These are phyloP conservation scores for Trachurus trachurus DNA, from an alignment of 2,797 vertebrate species.

Conservation along the genomic window DNA sequence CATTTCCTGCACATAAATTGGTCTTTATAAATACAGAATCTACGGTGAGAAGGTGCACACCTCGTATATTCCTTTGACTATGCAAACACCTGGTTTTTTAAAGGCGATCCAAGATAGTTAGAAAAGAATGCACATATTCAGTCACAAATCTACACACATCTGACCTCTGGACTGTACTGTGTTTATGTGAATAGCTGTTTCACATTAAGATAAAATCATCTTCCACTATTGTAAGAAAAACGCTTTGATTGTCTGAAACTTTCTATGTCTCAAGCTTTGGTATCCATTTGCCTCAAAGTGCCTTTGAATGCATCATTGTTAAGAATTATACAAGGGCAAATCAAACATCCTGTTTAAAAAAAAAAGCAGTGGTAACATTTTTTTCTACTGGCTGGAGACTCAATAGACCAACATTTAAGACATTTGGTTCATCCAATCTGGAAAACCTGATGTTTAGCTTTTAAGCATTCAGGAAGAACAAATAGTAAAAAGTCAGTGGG, in stretches of 20 bases:
- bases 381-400: neutral
- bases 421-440: neutral
- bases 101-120: too few species aligned
- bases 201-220: neutral
- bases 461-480: neutral
- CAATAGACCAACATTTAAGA: neutral
- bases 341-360: neutral
- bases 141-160: too few species aligned
- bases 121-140: too few species aligned
- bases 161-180: too few species aligned
- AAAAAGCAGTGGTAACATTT: neutral
- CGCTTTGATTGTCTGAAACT: neutral
- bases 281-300: neutral
- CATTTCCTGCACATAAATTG: too few species aligned
- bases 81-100: too few species aligned
- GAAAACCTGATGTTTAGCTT: neutral
- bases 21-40: too few species aligned
- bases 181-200: neutral
- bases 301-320: neutral
- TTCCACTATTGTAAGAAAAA: neutral
- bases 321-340: neutral
- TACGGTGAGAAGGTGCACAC: too few species aligned
- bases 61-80: too few species aligned
- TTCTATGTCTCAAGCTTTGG: too few species aligned
- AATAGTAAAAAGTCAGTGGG: neutral